Evolutionary conservation across 2,113 vertebrate species (phyloP).

Genomic region (Macrotus californicus): DNA sequence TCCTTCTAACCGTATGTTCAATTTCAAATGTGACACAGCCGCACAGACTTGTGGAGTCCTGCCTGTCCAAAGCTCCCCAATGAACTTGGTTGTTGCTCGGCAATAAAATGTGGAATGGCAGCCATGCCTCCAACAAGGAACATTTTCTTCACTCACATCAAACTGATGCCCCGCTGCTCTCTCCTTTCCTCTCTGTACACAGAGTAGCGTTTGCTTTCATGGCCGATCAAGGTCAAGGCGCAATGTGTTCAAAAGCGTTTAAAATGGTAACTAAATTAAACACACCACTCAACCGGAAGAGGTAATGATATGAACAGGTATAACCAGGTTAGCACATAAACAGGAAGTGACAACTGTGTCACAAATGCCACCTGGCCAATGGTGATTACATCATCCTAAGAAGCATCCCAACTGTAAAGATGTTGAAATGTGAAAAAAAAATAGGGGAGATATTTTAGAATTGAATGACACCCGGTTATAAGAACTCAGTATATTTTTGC

Average conservation of each 20-base stretch:
- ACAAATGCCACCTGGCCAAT: not conserved
- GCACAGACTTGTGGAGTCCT: not conserved
- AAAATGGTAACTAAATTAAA: not conserved
- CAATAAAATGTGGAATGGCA: not conserved
- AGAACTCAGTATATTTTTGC: not conserved
- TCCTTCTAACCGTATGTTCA: not conserved
- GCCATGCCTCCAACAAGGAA: not conserved
- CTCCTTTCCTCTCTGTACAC: not conserved
- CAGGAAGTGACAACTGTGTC: conserved; percentile 30
- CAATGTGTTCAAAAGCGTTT: not conserved
- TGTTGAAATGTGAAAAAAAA: not conserved
- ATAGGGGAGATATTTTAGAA: not conserved
- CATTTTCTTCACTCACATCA: not conserved
- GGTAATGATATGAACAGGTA: not conserved
- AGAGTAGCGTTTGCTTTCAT: not conserved
- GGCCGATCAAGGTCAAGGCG: not conserved
- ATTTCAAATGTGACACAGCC: not conserved
- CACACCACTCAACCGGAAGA: not conserved
- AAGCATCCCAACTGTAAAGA: not conserved
- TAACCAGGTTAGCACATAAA: not conserved
- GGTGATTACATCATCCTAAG: not conserved
- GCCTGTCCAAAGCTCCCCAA: not conserved
- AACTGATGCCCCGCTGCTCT: not conserved
- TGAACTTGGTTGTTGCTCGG: not conserved
- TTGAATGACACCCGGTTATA: not conserved